phyloP scores from a whole-genome alignment of 2,113 vertebrate species.

The Forbesichthys agassizii region DNA sequence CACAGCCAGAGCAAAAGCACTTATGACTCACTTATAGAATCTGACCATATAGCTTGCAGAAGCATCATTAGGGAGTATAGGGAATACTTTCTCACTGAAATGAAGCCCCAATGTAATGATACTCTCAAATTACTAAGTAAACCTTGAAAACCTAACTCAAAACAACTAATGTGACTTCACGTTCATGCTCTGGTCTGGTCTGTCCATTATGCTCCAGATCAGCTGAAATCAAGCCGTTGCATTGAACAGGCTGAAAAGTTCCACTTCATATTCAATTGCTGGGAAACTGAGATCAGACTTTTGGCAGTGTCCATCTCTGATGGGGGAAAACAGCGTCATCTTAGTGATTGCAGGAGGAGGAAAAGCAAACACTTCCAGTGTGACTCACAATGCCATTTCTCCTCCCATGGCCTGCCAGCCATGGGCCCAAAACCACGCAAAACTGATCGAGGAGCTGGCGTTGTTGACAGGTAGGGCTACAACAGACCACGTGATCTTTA shows the following conservation, averaged over 20 bases:
- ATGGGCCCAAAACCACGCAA: constrained; percentile 16
- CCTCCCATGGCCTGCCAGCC: constrained; percentile 14
- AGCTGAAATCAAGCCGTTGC: constrained; percentile 27
- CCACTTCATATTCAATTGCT: constrained; percentile 47
- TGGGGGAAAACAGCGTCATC: constrained; percentile 61
- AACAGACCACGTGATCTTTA: constrained; percentile 3
- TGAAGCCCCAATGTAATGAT: constrained; percentile 27
- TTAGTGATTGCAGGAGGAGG: constrained; percentile 47
- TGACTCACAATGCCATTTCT: constrained; percentile 42
- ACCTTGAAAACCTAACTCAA: constrained; percentile 48
- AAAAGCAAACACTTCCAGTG: constrained; percentile 53
- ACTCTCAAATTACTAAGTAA: constrained; percentile 36
- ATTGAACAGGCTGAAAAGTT: constrained; percentile 48
- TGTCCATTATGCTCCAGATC: constrained; percentile 32
- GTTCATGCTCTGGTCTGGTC: constrained; percentile 33
- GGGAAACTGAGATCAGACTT: constrained; percentile 70
- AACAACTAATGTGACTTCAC: constrained; percentile 44
- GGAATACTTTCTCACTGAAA: constrained; percentile 12
- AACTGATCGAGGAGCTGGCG: constrained; percentile 18
- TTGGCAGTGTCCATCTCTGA: constrained; percentile 51
- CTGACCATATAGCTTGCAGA: constrained; percentile 23
- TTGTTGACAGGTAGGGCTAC: constrained; percentile 20
- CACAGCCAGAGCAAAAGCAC: constrained; percentile 45
- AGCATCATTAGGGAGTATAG: constrained; percentile 18
- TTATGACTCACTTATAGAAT: constrained; percentile 56